Conservation (phyloP, 2,797 vertebrate species). For the Platalea minor region DNA sequence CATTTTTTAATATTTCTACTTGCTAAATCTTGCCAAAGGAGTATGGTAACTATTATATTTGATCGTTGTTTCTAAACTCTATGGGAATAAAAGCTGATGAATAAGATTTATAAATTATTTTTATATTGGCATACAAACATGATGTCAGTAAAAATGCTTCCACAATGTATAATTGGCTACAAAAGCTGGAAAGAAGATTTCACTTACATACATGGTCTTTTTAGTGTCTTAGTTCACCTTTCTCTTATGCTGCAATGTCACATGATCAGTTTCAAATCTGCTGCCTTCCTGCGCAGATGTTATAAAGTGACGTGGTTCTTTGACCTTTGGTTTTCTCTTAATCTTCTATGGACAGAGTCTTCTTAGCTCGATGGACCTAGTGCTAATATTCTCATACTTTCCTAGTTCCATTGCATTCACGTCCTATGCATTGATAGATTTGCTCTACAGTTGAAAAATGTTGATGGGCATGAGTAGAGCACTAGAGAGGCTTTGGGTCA, state of each 20-base stretch:
- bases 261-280: background rate
- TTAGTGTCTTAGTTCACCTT: background rate
- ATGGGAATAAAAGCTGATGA: background rate
- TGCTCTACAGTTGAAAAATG: rapidly evolving
- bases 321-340: background rate
- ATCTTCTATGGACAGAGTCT: background rate
- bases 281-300: background rate
- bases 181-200: background rate
- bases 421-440: background rate
- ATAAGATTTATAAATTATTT: background rate
- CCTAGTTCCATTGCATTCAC: background rate
- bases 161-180: background rate
- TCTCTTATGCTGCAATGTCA: background rate
- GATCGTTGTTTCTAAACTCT: background rate
- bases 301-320: background rate
- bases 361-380: background rate
- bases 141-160: background rate
- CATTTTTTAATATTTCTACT: background rate
- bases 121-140: background rate
- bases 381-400: background rate
- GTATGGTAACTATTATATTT: background rate
- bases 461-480: background rate
- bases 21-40: background rate
- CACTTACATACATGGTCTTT: rapidly evolving
- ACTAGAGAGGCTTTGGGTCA: background rate